Evolutionary conservation across 2,113 vertebrate species (phyloP).

Genomic region (Myotis yumanensis): DNA sequence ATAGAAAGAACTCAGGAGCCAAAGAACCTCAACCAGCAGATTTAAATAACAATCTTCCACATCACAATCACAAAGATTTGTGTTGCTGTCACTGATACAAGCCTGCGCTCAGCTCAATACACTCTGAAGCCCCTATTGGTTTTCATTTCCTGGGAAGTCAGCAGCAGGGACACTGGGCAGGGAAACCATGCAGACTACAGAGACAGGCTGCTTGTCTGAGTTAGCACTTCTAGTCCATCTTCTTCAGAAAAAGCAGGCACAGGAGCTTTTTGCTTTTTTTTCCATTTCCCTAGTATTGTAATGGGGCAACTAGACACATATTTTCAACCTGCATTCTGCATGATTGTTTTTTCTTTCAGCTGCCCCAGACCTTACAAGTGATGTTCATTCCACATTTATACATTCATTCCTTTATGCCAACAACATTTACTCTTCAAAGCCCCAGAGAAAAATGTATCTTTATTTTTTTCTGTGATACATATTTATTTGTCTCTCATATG

Average conservation of each 20-base stretch:
- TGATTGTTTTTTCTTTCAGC: not conserved
- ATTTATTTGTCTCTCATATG: conserved; percentile 23
- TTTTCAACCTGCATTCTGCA: not conserved
- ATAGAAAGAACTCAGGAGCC: not conserved
- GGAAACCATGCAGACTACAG: not conserved
- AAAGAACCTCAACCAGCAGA: not conserved
- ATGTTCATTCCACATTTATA: not conserved
- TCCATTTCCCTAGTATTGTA: not conserved
- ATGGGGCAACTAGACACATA: not conserved
- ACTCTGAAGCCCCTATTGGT: not conserved
- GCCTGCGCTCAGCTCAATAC: not conserved
- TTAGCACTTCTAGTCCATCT: not conserved
- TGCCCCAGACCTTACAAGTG: not conserved
- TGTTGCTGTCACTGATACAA: not conserved
- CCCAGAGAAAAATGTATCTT: not conserved
- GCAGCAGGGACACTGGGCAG: not conserved
- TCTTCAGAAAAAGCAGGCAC: not conserved
- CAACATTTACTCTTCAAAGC: not conserved
- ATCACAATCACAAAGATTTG: not conserved
- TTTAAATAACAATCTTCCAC: not conserved
- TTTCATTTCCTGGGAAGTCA: not conserved
- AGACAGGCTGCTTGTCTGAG: not conserved
- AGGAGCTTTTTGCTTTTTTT: not conserved
- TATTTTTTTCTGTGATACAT: not conserved
- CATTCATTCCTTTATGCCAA: not conserved